These are phyloP conservation scores for Ctenodactylus gundi DNA, from an alignment of 2,113 vertebrate species.

Conservation along the genomic window DNA sequence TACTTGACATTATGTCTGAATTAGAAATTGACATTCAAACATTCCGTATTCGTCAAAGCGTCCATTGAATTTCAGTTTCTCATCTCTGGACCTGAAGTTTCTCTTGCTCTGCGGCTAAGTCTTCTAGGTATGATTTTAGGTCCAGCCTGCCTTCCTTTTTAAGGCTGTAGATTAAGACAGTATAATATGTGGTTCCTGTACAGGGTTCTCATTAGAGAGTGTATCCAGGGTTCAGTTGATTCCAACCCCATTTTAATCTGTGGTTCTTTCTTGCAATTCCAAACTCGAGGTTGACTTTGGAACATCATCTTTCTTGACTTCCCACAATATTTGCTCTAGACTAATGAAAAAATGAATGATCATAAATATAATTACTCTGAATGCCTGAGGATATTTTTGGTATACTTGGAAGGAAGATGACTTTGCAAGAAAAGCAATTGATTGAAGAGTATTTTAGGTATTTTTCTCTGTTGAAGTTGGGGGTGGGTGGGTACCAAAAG, in stretches of 20 bases:
- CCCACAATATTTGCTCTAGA: constrained; percentile 80
- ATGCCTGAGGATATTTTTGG: constrained; percentile 75
- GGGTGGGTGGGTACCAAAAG: constrained; percentile 1
- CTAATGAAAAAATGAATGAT: constrained; percentile 82
- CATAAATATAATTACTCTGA: constrained; percentile 79
- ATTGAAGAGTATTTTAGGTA: constrained; percentile 25
- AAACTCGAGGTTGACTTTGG: constrained; percentile 78
- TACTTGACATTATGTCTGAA: constrained; percentile 65
- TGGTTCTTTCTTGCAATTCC: constrained; percentile 74
- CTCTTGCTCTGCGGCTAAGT: constrained; percentile 26
- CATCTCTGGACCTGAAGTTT: neutral
- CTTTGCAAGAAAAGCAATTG: constrained; percentile 64
- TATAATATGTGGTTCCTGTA: constrained; percentile 57
- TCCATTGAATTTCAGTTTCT: constrained; percentile 49
- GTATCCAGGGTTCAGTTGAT: constrained; percentile 64
- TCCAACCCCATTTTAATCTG: constrained; percentile 78
- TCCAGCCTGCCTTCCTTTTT: constrained; percentile 39
- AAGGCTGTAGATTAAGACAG: constrained; percentile 49
- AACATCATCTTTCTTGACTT: constrained; percentile 71
- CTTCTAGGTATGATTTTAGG: constrained; percentile 36
- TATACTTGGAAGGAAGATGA: constrained; percentile 69
- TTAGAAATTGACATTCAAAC: constrained; percentile 56
- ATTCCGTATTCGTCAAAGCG: constrained; percentile 24
- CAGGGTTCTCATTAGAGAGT: constrained; percentile 50
- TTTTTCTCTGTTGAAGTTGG: constrained; percentile 40